These are phyloP conservation scores for Disparrhopalites patrizii DNA, from an alignment of 2,888 invertebrate genomes.

Conservation along the genomic window DNA sequence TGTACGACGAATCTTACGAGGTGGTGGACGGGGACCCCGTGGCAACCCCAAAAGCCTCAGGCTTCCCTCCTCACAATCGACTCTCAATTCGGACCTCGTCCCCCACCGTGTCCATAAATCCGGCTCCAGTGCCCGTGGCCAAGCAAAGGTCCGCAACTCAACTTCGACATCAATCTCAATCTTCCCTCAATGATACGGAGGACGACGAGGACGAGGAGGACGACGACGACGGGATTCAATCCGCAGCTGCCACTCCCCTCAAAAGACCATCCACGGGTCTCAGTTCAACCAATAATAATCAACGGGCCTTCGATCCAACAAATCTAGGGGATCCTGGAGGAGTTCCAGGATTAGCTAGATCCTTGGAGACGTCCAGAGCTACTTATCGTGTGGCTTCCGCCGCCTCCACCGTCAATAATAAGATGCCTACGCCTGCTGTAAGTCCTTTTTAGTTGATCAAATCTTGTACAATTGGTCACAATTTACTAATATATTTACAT, in stretches of 20 bases:
- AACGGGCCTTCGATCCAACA: background rate
- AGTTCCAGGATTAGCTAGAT: slow-evolving; percentile 9
- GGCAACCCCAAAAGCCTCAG: slow-evolving; percentile 21
- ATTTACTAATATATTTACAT: too few species aligned
- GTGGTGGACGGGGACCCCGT: slow-evolving; percentile 35
- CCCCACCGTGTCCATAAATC: slow-evolving; percentile 1
- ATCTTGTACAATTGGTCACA: too few species aligned
- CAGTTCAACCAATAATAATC: background rate
- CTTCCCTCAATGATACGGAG: background rate
- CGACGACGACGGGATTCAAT: too few species aligned
- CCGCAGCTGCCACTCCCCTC: background rate
- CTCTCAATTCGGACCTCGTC: slow-evolving; percentile 13
- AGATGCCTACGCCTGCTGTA: slow-evolving; percentile 24
- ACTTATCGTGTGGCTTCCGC: slow-evolving; percentile 23
- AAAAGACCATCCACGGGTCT: slow-evolving; percentile 20
- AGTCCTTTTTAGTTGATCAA: background rate
- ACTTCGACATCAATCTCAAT: slow-evolving; percentile 9
- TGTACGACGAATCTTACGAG: slow-evolving; percentile 41
- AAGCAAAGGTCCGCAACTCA: slow-evolving; percentile 18
- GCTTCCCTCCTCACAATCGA: slow-evolving; percentile 8
- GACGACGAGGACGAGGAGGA: too few species aligned
- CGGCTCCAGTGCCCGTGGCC: background rate
- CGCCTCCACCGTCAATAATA: background rate
- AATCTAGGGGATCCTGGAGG: background rate
- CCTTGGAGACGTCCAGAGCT: slow-evolving; percentile 25